phyloP scores from a whole-genome alignment of 1,140 invertebrate species.

The Eupristina koningsbergeri region DNA sequence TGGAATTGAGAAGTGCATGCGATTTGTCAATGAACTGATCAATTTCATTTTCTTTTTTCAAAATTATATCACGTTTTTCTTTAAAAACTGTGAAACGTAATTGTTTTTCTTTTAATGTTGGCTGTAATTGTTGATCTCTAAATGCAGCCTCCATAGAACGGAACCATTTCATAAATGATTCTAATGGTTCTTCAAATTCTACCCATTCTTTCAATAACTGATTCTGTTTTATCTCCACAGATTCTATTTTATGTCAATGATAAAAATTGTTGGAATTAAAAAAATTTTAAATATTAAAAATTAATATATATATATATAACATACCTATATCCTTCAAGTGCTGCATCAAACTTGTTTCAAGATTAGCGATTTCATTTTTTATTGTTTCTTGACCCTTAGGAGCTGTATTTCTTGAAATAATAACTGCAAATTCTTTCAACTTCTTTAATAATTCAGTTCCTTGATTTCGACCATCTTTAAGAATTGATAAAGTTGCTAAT shows the following conservation, averaged over 20 bases:
- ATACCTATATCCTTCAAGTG: conserved; percentile 79
- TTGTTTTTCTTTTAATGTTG: conserved; percentile 87
- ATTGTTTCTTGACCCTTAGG: conserved; percentile 82
- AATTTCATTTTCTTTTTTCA: conserved; percentile 85
- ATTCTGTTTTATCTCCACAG: conserved; percentile 80
- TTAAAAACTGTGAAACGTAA: conserved; percentile 82
- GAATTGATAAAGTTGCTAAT: conserved; percentile 79
- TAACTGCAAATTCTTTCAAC: conserved; percentile 79
- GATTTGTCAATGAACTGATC: conserved; percentile 92
- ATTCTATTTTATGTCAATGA: conserved; percentile 66
- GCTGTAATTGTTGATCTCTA: conserved; percentile 87
- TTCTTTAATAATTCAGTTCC: conserved; percentile 82
- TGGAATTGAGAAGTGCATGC: conserved; percentile 88
- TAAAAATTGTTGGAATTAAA: conserved; percentile 23
- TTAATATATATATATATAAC: conserved; percentile 43
- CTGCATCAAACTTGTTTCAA: conserved; percentile 79
- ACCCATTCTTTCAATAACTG: conserved; percentile 87
- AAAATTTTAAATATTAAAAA: background rate
- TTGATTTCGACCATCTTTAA: conserved; percentile 81
- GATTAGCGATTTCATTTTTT: conserved; percentile 81
- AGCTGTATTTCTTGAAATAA: conserved; percentile 87
- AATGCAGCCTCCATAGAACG: conserved; percentile 86
- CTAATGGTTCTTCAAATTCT: conserved; percentile 87
- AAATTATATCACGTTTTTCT: conserved; percentile 82
- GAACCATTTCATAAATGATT: conserved; percentile 88